Evolutionary conservation across 2,113 vertebrate genomes (phyloP).

Genomic region (Rhagologus leucostigma): DNA sequence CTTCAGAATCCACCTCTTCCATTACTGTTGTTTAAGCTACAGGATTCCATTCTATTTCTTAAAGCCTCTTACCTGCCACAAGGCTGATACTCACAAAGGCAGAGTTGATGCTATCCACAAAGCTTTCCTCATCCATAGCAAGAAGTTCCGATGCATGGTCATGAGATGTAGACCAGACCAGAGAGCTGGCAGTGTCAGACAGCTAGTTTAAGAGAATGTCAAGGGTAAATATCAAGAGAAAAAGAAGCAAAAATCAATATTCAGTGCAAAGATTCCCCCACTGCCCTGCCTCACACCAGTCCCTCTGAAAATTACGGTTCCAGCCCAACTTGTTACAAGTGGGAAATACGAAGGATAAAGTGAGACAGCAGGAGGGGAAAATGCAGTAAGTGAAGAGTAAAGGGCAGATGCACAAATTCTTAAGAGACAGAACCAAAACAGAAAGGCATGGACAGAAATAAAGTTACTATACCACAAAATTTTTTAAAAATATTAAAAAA

Average conservation of each 20-base stretch:
- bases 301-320: neutral
- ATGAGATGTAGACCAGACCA: slow-evolving; percentile 96
- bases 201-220: slow-evolving; percentile 73
- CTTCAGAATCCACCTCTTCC: neutral
- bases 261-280: neutral
- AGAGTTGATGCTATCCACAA: slow-evolving; percentile 93
- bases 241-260: neutral
- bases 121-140: slow-evolving; percentile 87
- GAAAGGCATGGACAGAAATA: neutral
- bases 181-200: slow-evolving; percentile 88
- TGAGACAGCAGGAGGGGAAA: neutral
- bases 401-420: neutral
- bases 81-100: slow-evolving; percentile 86
- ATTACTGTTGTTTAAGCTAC: neutral
- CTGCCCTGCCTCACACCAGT: neutral
- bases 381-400: neutral
- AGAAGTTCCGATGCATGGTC: slow-evolving; percentile 85
- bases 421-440: neutral
- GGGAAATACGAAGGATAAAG: neutral
- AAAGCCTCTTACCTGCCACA: neutral
- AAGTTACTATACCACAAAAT: neutral
- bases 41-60: neutral
- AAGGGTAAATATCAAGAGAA: neutral
- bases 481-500: neutral
- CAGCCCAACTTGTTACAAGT: neutral